phyloP scores from a whole-genome alignment of 2,888 invertebrate genomes.

The Parnassius smintheus region DNA sequence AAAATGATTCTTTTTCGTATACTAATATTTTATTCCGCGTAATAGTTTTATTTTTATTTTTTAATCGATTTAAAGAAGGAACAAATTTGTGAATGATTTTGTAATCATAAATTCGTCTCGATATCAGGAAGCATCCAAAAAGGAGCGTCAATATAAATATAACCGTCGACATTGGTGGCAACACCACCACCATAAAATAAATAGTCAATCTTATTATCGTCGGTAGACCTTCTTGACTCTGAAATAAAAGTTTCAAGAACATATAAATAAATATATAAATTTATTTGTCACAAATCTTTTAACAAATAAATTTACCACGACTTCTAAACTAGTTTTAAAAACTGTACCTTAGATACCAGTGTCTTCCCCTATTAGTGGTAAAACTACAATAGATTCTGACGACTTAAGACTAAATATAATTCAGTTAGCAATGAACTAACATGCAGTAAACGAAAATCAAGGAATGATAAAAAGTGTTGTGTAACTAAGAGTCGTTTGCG shows the following conservation, averaged over 20 bases:
- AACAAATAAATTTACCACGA: no score
- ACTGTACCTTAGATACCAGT: no score
- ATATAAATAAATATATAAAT: no score
- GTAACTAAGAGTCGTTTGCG: no score
- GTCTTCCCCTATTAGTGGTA: no score
- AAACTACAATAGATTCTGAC: no score
- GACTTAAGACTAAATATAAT: no score
- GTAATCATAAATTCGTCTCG: constrained; percentile 50
- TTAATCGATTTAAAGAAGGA: constrained; percentile 17
- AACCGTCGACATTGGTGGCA: constrained; percentile 71
- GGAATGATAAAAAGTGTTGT: no score
- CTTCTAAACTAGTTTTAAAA: no score
- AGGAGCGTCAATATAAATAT: constrained; percentile 46
- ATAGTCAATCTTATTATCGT: constrained; percentile 67
- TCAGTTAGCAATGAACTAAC: no score
- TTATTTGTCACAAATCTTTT: no score
- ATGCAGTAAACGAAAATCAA: no score
- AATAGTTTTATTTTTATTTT: constrained; percentile 19
- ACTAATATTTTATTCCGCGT: constrained; percentile 22
- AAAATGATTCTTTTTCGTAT: constrained; percentile 26
- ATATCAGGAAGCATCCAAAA: constrained; percentile 52
- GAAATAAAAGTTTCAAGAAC: constrained; percentile 43
- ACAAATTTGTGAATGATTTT: constrained; percentile 23
- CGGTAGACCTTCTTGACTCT: constrained; percentile 82
- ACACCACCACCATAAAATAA: constrained; percentile 71